A percentile compares a stretch with the other conserved stretches of the same genome.
These are phyloP conservation scores for Drosophila fulvimacula DNA, from an alignment of 2,888 invertebrate species.

Conservation along the genomic window DNA sequence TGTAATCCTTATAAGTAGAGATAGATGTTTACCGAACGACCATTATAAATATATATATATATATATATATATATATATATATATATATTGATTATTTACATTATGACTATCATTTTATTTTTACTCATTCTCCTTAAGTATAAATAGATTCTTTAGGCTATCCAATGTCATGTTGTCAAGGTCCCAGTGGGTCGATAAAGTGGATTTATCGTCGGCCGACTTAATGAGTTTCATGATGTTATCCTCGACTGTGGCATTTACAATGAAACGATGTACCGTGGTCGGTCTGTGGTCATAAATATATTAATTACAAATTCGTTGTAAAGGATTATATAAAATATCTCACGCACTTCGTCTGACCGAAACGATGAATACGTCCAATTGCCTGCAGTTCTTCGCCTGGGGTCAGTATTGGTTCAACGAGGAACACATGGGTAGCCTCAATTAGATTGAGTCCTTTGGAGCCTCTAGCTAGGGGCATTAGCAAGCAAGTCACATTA, in stretches of 20 bases:
- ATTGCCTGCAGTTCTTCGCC: slow-evolving; percentile 91
- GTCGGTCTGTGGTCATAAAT: slow-evolving; percentile 85
- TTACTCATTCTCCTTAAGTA: slow-evolving; percentile 39
- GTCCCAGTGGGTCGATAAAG: slow-evolving; percentile 76
- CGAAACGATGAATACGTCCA: slow-evolving; percentile 91
- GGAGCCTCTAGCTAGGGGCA: slow-evolving; percentile 89
- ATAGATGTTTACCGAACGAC: slow-evolving; percentile 2
- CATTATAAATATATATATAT: slow-evolving; percentile 1
- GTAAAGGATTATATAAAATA: neutral
- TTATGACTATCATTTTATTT: neutral
- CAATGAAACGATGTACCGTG: slow-evolving; percentile 89
- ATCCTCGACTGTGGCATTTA: slow-evolving; percentile 90
- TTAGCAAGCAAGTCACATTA: slow-evolving; percentile 87
- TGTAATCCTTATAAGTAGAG: slow-evolving; percentile 32
- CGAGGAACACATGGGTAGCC: slow-evolving; percentile 91
- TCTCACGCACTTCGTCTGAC: slow-evolving; percentile 88
- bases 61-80: slow-evolving; percentile 7
- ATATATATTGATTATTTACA: slow-evolving; percentile 1
- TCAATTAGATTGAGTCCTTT: slow-evolving; percentile 92
- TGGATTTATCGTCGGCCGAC: slow-evolving; percentile 82
- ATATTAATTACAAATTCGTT: neutral
- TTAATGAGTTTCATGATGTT: slow-evolving; percentile 85
- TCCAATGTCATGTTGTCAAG: slow-evolving; percentile 76
- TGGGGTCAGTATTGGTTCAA: slow-evolving; percentile 90
- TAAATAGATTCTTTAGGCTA: slow-evolving; percentile 69